A percentile compares a stretch with the other conserved stretches of the same genome.
These are phyloP conservation scores for Tetanocera ferruginea DNA, from an alignment of 2,888 invertebrate species.

Conservation along the genomic window DNA sequence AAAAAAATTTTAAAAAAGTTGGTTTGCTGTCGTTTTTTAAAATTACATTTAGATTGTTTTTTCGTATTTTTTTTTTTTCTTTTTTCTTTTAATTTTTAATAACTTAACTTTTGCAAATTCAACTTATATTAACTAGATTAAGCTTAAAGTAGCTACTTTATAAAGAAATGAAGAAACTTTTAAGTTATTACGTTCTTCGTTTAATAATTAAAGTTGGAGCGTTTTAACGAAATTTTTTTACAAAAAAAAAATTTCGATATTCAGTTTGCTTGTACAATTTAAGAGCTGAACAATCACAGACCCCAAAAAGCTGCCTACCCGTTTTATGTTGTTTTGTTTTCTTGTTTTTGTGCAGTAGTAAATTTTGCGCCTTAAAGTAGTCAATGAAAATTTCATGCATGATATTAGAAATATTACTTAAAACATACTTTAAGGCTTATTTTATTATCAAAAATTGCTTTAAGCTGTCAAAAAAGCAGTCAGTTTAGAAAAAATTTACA, in stretches of 20 bases:
- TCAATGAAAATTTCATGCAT: too few species aligned
- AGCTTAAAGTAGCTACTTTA: slow-evolving; percentile 41
- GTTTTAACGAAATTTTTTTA: background rate
- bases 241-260: background rate
- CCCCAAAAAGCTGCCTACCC: too few species aligned
- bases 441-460: too few species aligned
- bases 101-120: slow-evolving; percentile 29
- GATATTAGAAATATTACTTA: too few species aligned
- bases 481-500: too few species aligned
- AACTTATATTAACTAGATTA: slow-evolving; percentile 29
- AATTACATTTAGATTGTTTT: slow-evolving; percentile 12
- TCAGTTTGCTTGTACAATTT: background rate
- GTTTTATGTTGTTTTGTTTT: too few species aligned
- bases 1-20: slow-evolving; percentile 14
- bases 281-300: too few species aligned
- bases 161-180: slow-evolving; percentile 31
- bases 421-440: too few species aligned
- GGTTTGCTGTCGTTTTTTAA: background rate
- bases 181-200: slow-evolving; percentile 42
- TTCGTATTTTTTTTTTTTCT: slow-evolving; percentile 19
- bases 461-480: too few species aligned
- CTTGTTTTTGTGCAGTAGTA: too few species aligned
- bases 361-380: too few species aligned
- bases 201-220: slow-evolving; percentile 13
- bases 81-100: slow-evolving; percentile 20